Conservation (phyloP, 2,113 vertebrate genomes). For the Penelope pileata region DNA sequence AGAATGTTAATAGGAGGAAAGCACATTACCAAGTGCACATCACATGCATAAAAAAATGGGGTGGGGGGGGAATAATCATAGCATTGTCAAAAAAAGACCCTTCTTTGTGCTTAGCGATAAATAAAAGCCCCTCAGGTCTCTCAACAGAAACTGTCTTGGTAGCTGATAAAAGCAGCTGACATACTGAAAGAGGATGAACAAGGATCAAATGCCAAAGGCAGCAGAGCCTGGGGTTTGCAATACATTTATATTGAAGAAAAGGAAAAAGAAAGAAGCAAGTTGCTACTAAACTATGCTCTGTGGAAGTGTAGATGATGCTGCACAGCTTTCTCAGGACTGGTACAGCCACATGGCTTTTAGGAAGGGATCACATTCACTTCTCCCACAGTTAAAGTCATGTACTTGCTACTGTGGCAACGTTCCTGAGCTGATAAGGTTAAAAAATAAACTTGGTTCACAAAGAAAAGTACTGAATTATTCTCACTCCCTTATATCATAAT, state of each 20-base stretch:
- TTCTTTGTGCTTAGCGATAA: conserved; percentile 50
- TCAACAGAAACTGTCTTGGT: conserved; percentile 32
- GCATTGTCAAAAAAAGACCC: not conserved
- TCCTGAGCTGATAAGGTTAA: conserved; percentile 66
- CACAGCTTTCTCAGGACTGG: conserved; percentile 60
- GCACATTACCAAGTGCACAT: conserved; percentile 11
- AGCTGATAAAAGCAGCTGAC: conserved; percentile 38
- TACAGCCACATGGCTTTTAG: conserved; percentile 54
- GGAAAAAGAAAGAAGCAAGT: not conserved
- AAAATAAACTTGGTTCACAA: conserved; percentile 64
- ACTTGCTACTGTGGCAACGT: conserved; percentile 55
- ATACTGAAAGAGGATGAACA: not conserved
- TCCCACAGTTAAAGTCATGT: conserved; percentile 47
- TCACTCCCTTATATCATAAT: conserved; percentile 36
- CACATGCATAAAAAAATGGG: conserved; percentile 50
- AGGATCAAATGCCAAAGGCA: conserved; percentile 29
- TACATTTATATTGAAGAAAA: conserved; percentile 37
- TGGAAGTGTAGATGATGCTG: conserved; percentile 46
- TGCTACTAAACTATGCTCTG: conserved; percentile 39
- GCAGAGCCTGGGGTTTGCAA: conserved; percentile 43
- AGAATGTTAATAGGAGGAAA: conserved; percentile 54
- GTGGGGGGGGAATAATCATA: not conserved
- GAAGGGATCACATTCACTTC: conserved; percentile 53
- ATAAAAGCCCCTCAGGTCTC: conserved; percentile 60
- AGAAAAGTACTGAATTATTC: conserved; percentile 54